phyloP scores from a whole-genome alignment of 2,113 vertebrate species.

The Myodes glareolus region DNA sequence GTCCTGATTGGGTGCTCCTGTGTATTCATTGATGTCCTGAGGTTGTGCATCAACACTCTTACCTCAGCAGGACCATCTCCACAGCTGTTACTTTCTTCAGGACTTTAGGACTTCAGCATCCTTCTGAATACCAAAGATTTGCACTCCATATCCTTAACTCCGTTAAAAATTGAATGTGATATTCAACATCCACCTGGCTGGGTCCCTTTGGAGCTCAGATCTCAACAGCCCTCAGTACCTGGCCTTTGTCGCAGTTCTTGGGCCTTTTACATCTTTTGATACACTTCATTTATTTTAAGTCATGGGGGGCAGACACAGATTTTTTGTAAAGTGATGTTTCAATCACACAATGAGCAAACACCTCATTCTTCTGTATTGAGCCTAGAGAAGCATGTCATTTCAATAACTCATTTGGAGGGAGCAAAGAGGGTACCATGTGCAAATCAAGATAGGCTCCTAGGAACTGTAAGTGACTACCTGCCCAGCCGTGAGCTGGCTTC shows the following conservation, averaged over 20 bases:
- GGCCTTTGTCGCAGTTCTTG: conserved; percentile 85
- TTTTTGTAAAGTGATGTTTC: conserved; percentile 67
- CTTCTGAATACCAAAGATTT: conserved; percentile 76
- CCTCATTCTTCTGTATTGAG: not conserved
- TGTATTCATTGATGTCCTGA: rapidly evolving
- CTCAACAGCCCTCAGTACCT: conserved; percentile 88
- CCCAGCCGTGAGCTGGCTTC: conserved; percentile 36
- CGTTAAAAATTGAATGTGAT: conserved; percentile 84
- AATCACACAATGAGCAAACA: not conserved
- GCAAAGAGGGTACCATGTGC: conserved; percentile 36
- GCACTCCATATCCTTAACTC: conserved; percentile 70
- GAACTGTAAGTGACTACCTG: conserved; percentile 68
- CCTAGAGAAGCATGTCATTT: conserved; percentile 69
- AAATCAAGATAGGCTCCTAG: conserved; percentile 68
- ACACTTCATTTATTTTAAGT: conserved; percentile 52
- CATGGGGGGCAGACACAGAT: conserved; percentile 69
- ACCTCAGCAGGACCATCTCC: rapidly evolving
- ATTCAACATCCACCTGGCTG: conserved; percentile 77
- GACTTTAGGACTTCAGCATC: conserved; percentile 46
- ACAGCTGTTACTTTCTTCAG: conserved; percentile 9
- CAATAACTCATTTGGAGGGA: conserved; percentile 79
- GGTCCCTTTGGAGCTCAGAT: conserved; percentile 82
- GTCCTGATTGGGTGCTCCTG: not conserved
- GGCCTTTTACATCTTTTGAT: conserved; percentile 84
- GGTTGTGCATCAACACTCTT: rapidly evolving